Conservation (phyloP, 2,888 invertebrate species). For the Lydus trimaculatus region DNA sequence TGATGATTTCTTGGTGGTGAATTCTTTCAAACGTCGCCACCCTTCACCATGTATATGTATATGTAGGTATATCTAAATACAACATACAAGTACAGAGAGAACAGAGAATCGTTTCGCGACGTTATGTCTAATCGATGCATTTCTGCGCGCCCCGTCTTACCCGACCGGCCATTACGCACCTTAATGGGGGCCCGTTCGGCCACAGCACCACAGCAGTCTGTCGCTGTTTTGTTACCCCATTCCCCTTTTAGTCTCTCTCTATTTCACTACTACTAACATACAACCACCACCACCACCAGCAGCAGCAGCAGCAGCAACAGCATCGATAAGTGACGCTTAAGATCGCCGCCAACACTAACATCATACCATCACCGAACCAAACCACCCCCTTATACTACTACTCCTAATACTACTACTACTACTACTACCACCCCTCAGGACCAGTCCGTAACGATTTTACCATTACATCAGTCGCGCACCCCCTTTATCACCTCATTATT, state of each 20-base stretch:
- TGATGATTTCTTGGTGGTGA: not conserved
- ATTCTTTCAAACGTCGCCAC: conserved; percentile 2
- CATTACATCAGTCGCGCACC: conserved; percentile 45
- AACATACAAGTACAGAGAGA: conserved; percentile 33
- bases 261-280: conserved; percentile 15
- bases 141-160: conserved; percentile 73
- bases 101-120: conserved; percentile 57
- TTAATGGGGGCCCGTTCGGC: conserved; percentile 66
- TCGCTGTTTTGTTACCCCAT: conserved; percentile 46
- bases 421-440: conserved; percentile 8
- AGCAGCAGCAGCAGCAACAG: conserved; percentile 31
- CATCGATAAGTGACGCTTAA: conserved; percentile 51
- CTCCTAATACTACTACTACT: not conserved
- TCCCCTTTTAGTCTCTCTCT: conserved; percentile 25
- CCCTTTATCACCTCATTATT: conserved; percentile 43
- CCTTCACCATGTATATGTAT: not conserved
- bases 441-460: conserved; percentile 45
- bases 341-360: conserved; percentile 33
- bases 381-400: too few species aligned
- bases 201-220: conserved; percentile 54
- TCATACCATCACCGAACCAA: not conserved
- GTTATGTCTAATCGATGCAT: conserved; percentile 75
- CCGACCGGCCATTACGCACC: conserved; percentile 76
- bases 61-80: not conserved
- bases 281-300: conserved; percentile 35